Evolutionary conservation across 2,888 invertebrate genomes (phyloP), one percentile per base, ranked within the genome.

Genomic region (Cantharis nigra): DNA sequence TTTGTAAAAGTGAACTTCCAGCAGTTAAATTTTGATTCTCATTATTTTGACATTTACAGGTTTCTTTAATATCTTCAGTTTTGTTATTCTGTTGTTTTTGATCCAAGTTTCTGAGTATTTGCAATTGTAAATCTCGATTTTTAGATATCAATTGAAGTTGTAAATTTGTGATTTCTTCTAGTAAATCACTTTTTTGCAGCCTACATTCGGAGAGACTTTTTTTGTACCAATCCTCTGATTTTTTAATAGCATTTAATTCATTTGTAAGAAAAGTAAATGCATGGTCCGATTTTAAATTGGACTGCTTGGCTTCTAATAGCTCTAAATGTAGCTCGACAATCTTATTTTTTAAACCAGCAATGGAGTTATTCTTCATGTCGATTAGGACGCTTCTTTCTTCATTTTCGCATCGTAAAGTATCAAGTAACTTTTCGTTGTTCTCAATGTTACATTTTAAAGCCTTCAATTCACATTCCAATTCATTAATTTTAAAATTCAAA

Each of bases 141-240:
- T 78, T 75, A 3, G 28, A 9, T 10, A 33, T 30, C 20, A 78
- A 23, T 63, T 49, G 14, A 11, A 33, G 63, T 9, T 73, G 72
- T n/a, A 76, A 16, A 11, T 73, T 62, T 18, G 73, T 63, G 9
- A 76, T 0, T 69, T 76, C 74, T 11, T 71, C 69, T 10, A 14
- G 18, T 3, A 70, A 5, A 13, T 49, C 7, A 0, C 62, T 63
- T 49, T 76, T 78, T 63, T 80, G 76, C 10, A 13, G 18, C 3
- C 74, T 74, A 63, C 72, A 73, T 14, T 71, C 67, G 30, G 79
- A 72, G 64, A 80, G 18, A 63, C 74, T 74, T n/a, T 79, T 72
- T 33, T 78, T 80, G 26, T 79, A 80, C 80, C 80, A 80, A 13
- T 49, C 10, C 26, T 76, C 76, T 2, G 78, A 80, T 74, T 79